phyloP scores from a whole-genome alignment of 1,140 invertebrate genomes.

The Dryas iulia region DNA sequence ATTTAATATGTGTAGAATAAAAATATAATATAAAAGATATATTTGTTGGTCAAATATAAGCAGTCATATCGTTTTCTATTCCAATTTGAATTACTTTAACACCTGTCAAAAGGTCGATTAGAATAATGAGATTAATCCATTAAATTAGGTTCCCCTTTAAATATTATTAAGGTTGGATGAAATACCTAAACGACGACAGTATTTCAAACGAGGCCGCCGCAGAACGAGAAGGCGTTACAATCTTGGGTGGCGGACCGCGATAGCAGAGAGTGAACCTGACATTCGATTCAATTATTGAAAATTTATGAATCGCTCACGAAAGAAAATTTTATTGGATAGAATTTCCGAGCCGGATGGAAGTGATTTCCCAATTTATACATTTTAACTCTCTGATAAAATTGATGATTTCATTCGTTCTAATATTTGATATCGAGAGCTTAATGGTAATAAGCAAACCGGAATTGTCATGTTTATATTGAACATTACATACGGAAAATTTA shows the following conservation, averaged over 20 bases:
- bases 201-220: conserved; percentile 16
- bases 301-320: conserved; percentile 65
- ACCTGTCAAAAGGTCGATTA: background rate
- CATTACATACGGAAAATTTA: no score
- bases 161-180: conserved; percentile 44
- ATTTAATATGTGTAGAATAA: no score
- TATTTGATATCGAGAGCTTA: conserved; percentile 13
- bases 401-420: conserved; percentile 16
- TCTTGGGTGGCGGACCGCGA: conserved; percentile 36
- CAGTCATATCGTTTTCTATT: background rate
- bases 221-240: conserved; percentile 37
- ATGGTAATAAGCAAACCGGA: conserved; percentile 1
- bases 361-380: conserved; percentile 57
- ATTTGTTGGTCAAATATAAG: no score
- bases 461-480: background rate
- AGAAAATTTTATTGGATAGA: conserved; percentile 67
- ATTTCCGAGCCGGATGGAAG: conserved; percentile 52
- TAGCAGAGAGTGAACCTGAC: conserved; percentile 45
- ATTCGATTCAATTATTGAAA: conserved; percentile 68
- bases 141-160: conserved; percentile 39
- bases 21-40: no score
- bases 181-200: conserved; percentile 12
- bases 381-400: conserved; percentile 22
- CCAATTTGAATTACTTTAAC: background rate
- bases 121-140: conserved; percentile 53